Evolutionary conservation across 2,113 vertebrate genomes (phyloP), one percentile per base, ranked within the genome.

Genomic region (Phylloscopus trochilus): DNA sequence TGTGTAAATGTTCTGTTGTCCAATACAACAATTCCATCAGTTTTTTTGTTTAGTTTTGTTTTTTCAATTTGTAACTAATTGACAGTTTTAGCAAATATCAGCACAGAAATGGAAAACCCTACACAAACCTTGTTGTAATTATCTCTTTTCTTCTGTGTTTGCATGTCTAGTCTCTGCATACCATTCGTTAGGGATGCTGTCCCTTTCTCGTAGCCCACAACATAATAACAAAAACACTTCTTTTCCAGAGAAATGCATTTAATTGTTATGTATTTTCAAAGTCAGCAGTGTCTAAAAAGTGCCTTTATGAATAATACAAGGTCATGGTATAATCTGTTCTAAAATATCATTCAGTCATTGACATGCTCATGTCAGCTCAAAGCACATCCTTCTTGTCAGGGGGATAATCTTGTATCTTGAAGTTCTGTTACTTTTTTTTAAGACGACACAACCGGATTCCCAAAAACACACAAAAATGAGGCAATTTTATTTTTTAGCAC

Each of bases 91-190:
- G 85, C 59, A 59, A 89, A 93, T 78, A 87, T 74, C 79, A 95
- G 76, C 87, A 87, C 63, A 92, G 92, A 97, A 97, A 97, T 96
- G 94, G 96, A 96, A 97, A 97, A 97, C 96, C 95, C 94, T 96
- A 95, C 92, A 94, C 94, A 97, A 97, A 96, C 83, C 90, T 97
- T 97, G 95, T 91, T 97, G 96, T 94, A 97, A 97, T 98, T 97
- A 98, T 97, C 97, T 98, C 95, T 98, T 98, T 98, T 97, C 97
- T 98, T 98, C 95, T 97, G 94, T 97, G 96, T 97, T 97, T 98
- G 95, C 94, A 96, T 97, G 96, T 96, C 96, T 91, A 92, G 85
- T 95, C 89, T 97, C 90, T 94, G 72, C 97, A 97, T 97, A 95
- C 92, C 95, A 96, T 97, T 97, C 1, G 15, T 97, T 95, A 95